Percentiles rank a stretch among this genome's conserved stretches.
phyloP scores from a whole-genome alignment of 2,113 vertebrate genomes.

The Bubalus kerabau region DNA sequence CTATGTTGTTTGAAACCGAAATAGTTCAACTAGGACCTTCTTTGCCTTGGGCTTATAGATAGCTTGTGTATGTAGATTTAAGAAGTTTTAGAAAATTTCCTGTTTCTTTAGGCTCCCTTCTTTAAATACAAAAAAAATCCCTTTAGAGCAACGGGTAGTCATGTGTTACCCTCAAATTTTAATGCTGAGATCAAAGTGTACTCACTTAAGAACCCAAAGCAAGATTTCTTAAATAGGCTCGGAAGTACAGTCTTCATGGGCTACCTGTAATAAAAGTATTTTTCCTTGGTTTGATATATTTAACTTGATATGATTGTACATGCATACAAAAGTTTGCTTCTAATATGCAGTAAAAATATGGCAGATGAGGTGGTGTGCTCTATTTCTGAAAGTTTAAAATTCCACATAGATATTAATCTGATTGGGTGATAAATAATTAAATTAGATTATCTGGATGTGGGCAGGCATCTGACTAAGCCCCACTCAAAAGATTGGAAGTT shows the following conservation, averaged over 20 bases:
- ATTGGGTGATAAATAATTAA: background rate
- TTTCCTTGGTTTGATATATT: slow-evolving; percentile 1
- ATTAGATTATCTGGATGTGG: background rate
- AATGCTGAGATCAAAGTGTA: slow-evolving; percentile 1
- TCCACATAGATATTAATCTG: background rate
- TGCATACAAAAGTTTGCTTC: background rate
- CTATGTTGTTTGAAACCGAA: slow-evolving; percentile 13
- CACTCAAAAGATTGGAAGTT: background rate
- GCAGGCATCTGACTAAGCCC: background rate
- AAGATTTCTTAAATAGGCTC: background rate
- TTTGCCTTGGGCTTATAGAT: background rate
- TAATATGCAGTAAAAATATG: background rate
- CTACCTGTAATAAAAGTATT: background rate
- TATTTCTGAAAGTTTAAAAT: slow-evolving; percentile 4
- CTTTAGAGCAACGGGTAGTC: background rate
- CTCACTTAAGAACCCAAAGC: background rate
- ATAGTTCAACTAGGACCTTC: background rate
- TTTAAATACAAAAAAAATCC: background rate
- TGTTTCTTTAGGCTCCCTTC: background rate
- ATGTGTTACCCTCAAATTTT: background rate
- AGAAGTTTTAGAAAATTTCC: background rate
- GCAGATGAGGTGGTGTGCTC: background rate
- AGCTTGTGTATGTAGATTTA: background rate
- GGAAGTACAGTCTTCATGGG: background rate
- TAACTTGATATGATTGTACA: background rate